A percentile compares a stretch with the other conserved stretches of the same genome.
These are phyloP conservation scores for Scaptomyza parva DNA, from an alignment of 2,888 invertebrate genomes.

Conservation along the genomic window DNA sequence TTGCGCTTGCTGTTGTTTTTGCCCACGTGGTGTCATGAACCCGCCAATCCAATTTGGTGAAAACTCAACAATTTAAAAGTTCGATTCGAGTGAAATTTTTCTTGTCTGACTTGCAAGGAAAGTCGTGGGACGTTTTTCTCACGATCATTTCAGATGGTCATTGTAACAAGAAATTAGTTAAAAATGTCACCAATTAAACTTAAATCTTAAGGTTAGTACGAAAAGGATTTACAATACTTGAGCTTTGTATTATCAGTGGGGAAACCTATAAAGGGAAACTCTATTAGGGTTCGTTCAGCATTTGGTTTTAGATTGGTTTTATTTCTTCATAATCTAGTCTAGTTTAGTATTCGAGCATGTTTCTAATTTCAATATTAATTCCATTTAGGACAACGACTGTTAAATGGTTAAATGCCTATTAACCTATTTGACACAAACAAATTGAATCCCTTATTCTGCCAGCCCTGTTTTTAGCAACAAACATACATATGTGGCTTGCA, in stretches of 20 bases:
- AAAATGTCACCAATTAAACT: neutral
- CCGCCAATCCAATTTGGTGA: constrained; percentile 68
- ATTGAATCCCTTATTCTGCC: neutral
- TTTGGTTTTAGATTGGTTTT: no score
- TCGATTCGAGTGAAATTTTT: constrained; percentile 53
- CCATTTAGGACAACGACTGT: neutral
- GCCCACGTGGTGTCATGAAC: constrained; percentile 77
- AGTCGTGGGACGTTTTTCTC: constrained; percentile 55
- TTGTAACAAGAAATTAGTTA: constrained; percentile 3
- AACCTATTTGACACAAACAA: neutral
- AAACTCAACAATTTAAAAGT: constrained; percentile 57
- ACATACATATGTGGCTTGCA: neutral
- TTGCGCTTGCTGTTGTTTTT: constrained; percentile 49
- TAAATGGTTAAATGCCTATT: neutral
- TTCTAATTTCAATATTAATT: no score
- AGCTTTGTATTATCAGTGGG: no score
- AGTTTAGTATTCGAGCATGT: no score
- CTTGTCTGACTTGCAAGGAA: constrained; percentile 33
- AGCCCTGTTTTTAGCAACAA: neutral
- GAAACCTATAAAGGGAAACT: no score
- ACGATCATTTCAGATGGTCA: constrained; percentile 36
- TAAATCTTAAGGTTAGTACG: neutral
- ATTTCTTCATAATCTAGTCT: no score
- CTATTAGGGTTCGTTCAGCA: no score
- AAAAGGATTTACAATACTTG: neutral